Base-by-base conservation (phyloP, 2,797 vertebrate genomes). In the Discoglossus pictus region DNA sequence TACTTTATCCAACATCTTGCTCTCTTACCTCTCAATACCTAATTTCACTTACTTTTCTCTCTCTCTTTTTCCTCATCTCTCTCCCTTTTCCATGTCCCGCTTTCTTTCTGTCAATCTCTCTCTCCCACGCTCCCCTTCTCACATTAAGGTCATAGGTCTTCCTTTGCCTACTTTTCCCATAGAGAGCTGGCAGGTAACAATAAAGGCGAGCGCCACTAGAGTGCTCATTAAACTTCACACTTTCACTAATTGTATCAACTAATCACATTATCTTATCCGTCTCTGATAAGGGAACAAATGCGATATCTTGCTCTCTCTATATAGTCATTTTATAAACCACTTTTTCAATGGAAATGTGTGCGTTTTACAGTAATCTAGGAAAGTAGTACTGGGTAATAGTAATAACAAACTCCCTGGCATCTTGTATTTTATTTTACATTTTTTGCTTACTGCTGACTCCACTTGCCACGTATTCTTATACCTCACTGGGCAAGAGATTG, bases 211-310 rank as follows among this genome's bases (percentile, higher is more conserved):
- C 20, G 23, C 35, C 17, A 66, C 58, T 23, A 66, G 46, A 18
- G 17, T 17, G 9, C 21, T 27, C 10, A 25, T 44, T 65, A 34
- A 53, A 47, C 34, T 42, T n/a, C 18, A n/a, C 17, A 12, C 38
- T 55, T n/a, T 27, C 36, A 11, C 43, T 42, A 58, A 48, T 58
- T 16, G 21, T 27, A 66, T 66, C 44, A 50, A 17, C 36, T 21
- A 50, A 58, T 50, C 56, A 50, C 7, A 9, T 58, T 66, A 66
- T 58, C 63, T 66, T 56, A 58, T 56, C 53, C 58, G 31, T 40
- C 23, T 4, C 31, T 40, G 43, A 66, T 66, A 58, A 48, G 15
- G 12, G 47, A 36, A 35, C 40, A 65, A 48, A 66, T 7, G 53
- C 27, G 17, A 21, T 9, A 48, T 2, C 16, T 15, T 21, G 31